Percentiles rank a stretch among this genome's conserved stretches.
These are phyloP conservation scores for Escarpia spicata DNA, from an alignment of 2,888 invertebrate species.

Conservation along the genomic window DNA sequence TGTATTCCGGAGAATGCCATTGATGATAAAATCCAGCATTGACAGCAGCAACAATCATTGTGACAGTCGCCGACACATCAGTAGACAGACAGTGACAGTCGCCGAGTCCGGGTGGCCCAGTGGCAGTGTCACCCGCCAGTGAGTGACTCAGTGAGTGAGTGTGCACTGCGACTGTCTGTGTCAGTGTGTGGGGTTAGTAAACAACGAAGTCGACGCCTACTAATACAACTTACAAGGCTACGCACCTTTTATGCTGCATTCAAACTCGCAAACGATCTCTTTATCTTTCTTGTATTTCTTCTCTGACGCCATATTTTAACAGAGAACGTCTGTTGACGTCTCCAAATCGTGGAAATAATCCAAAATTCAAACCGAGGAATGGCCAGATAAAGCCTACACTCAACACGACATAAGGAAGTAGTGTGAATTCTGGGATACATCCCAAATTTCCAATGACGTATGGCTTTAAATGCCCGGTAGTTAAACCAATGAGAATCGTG, in stretches of 20 bases:
- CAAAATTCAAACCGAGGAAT: background rate
- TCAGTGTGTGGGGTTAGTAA: slow-evolving; percentile 16
- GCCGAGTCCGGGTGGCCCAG: background rate
- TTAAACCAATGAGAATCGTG: background rate
- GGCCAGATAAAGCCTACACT: background rate
- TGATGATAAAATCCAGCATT: background rate
- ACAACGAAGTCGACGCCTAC: background rate
- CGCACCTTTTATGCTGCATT: slow-evolving; percentile 39
- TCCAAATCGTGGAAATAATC: background rate
- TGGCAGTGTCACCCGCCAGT: no score
- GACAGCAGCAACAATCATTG: background rate
- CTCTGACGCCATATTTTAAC: slow-evolving; percentile 33
- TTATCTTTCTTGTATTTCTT: slow-evolving; percentile 40
- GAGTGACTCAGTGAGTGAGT: background rate
- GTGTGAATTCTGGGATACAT: slow-evolving; percentile 6
- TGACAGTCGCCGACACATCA: background rate
- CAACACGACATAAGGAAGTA: slow-evolving; percentile 13
- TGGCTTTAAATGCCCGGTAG: background rate
- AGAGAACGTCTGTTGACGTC: background rate
- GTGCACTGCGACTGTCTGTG: background rate
- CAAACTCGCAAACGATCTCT: slow-evolving; percentile 41
- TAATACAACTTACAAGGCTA: background rate
- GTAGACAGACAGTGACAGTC: background rate
- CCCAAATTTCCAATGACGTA: background rate
- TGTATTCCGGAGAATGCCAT: background rate